Percentiles rank a stretch among this genome's conserved stretches.
phyloP scores from a whole-genome alignment of 2,888 invertebrate genomes.

The Marasmarcha lunaedactyla region DNA sequence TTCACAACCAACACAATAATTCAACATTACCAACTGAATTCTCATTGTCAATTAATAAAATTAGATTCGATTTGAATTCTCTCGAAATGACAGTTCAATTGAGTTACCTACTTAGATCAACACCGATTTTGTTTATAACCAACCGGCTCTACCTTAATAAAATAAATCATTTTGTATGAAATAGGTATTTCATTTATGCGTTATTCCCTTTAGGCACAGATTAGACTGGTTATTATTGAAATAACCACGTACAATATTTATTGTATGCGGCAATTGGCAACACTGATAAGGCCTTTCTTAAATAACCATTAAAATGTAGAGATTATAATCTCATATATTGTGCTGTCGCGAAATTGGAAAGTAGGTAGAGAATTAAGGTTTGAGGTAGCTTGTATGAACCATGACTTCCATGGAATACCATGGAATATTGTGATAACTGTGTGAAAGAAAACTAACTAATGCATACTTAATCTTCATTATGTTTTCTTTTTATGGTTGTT shows the following conservation, averaged over 20 bases:
- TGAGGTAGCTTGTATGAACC: not conserved
- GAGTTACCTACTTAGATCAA: slow-evolving; percentile 33
- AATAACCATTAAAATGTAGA: slow-evolving; percentile 30
- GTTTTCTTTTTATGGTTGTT: too few relatives aligned
- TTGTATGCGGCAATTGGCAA: not conserved
- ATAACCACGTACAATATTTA: not conserved
- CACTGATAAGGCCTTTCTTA: too few relatives aligned
- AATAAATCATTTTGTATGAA: slow-evolving; percentile 41
- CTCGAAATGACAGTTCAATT: slow-evolving; percentile 42
- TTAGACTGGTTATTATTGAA: slow-evolving; percentile 1
- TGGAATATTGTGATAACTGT: too few relatives aligned
- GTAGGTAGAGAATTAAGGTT: too few relatives aligned
- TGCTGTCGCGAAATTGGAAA: slow-evolving; percentile 22
- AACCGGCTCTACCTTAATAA: slow-evolving; percentile 27
- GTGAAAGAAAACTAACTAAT: too few relatives aligned
- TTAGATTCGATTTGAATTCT: slow-evolving; percentile 36
- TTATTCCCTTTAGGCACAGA: not conserved
- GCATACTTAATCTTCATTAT: too few relatives aligned
- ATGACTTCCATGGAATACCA: too few relatives aligned
- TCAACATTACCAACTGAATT: slow-evolving; percentile 3
- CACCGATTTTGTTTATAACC: slow-evolving; percentile 41
- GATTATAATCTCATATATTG: slow-evolving; percentile 35
- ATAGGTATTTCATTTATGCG: slow-evolving; percentile 3
- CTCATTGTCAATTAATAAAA: slow-evolving; percentile 31
- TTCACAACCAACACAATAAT: not conserved